Conservation (phyloP, 1,140 invertebrate genomes). For the Tetramorium simillimum region DNA sequence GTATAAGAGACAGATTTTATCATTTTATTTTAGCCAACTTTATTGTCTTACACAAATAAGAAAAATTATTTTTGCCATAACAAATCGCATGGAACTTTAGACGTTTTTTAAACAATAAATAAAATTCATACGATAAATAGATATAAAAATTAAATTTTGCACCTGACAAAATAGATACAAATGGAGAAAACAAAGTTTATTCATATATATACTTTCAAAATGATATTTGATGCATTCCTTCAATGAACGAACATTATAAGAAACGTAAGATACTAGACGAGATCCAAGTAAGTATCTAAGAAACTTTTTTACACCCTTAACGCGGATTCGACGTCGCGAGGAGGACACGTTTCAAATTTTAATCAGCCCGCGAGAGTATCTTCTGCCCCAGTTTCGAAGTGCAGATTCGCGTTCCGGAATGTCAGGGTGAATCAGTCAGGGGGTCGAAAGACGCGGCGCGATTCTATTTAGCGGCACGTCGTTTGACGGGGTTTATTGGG, state of each 20-base stretch:
- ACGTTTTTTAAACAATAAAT: not conserved
- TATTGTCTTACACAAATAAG: not conserved
- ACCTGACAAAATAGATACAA: not conserved
- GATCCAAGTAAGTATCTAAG: not conserved
- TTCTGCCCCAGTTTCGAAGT: constrained; percentile 64
- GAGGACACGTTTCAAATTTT: constrained; percentile 43
- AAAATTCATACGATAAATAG: no score
- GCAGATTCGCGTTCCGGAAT: constrained; percentile 65
- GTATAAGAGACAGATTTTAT: no score
- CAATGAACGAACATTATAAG: not conserved
- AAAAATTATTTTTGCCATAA: not conserved
- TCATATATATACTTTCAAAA: not conserved
- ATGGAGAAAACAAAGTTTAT: not conserved
- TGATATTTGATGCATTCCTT: not conserved
- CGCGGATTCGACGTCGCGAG: constrained; percentile 7
- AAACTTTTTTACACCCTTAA: constrained; percentile 5
- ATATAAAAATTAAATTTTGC: not conserved
- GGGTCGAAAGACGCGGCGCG: constrained; percentile 82
- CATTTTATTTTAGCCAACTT: not conserved
- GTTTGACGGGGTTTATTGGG: constrained; percentile 85
- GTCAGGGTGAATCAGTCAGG: constrained; percentile 80
- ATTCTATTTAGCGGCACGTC: constrained; percentile 85
- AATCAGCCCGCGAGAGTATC: constrained; percentile 50
- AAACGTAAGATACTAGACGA: not conserved
- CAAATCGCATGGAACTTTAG: not conserved